phyloP scores from a whole-genome alignment of 2,113 vertebrate genomes.

The Reinhardtius hippoglossoides region DNA sequence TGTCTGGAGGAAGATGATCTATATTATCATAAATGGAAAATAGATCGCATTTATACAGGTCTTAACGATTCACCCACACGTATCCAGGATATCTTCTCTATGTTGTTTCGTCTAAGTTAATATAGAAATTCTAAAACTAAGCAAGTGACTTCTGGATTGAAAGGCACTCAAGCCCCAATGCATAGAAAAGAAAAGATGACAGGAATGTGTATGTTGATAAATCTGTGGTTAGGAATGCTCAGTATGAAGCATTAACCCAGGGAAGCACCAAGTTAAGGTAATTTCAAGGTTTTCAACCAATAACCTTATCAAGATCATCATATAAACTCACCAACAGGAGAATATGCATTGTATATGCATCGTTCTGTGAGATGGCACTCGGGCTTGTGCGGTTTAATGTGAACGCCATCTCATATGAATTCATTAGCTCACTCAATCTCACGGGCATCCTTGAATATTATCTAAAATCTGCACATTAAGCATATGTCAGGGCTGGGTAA shows the following conservation, averaged over 20 bases:
- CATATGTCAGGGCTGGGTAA: conserved; percentile 19
- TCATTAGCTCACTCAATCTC: conserved; percentile 11
- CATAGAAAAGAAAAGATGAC: not conserved
- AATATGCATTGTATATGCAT: not conserved
- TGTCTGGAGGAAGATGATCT: too few relatives aligned
- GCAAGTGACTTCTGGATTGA: not conserved
- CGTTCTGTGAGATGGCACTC: not conserved
- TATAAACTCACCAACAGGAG: not conserved
- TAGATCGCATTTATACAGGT: too few relatives aligned
- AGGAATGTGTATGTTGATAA: not conserved
- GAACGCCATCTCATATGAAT: not conserved
- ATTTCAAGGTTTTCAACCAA: not conserved
- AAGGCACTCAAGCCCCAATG: not conserved
- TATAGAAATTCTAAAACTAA: too few relatives aligned
- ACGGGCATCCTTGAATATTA: conserved; percentile 7
- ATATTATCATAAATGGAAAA: too few relatives aligned
- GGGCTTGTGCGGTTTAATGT: not conserved
- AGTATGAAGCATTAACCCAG: not conserved
- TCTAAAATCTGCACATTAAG: conserved; percentile 43
- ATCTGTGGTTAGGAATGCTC: not conserved
- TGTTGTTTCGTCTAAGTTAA: too few relatives aligned
- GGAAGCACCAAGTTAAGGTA: not conserved
- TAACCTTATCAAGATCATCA: not conserved
- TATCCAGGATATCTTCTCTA: too few relatives aligned
- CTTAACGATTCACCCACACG: too few relatives aligned